Percentiles rank a stretch among this genome's conserved stretches.
Evolutionary conservation across 2,113 vertebrate genomes (phyloP).

Genomic region (Gallinago paraguaiae): DNA sequence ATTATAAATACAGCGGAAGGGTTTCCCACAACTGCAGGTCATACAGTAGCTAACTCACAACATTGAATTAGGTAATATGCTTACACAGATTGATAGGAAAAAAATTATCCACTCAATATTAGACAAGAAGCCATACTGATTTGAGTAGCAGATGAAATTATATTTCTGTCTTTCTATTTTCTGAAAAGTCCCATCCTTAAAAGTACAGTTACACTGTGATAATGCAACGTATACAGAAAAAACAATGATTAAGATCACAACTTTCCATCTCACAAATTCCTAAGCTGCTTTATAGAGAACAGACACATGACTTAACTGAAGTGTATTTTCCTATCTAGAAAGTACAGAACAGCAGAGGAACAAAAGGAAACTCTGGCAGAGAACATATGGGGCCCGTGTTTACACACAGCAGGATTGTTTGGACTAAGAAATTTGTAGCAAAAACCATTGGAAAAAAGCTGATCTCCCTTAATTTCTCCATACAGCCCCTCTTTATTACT

Average conservation of each 20-base stretch:
- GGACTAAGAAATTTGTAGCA: neutral
- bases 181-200: neutral
- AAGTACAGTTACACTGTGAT: neutral
- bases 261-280: neutral
- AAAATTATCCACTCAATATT: neutral
- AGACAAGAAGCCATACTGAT: neutral
- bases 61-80: neutral
- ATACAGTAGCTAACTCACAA: neutral
- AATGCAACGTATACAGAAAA: neutral
- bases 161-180: neutral
- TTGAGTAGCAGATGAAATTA: neutral
- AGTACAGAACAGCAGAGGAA: neutral
- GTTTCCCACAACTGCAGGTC: neutral
- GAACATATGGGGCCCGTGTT: neutral
- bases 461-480: neutral
- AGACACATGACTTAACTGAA: neutral
- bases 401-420: neutral
- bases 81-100: neutral
- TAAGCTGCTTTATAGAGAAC: neutral
- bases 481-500: neutral
- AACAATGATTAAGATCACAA: neutral
- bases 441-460: neutral
- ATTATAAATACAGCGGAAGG: neutral
- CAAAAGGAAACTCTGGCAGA: neutral
- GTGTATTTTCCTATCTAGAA: neutral